These are phyloP conservation scores for Lottia scabra DNA, from an alignment of 2,888 invertebrate species.

Conservation along the genomic window DNA sequence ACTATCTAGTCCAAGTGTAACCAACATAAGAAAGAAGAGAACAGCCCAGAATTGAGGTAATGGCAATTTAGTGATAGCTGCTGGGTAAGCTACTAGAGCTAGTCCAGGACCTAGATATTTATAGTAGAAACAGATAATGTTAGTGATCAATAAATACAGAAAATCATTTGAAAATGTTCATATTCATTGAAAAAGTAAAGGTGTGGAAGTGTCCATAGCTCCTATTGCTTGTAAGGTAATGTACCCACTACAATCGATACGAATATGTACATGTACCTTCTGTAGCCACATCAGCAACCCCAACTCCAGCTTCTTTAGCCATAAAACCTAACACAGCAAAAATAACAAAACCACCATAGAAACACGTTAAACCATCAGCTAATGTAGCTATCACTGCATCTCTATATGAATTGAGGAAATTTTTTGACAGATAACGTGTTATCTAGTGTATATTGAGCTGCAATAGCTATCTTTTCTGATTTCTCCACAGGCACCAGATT, in stretches of 20 bases:
- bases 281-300: constrained; percentile 41
- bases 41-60: constrained; percentile 44
- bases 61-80: constrained; percentile 44
- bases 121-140: too few species aligned
- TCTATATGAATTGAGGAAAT: constrained; percentile 26
- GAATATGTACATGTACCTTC: too few species aligned
- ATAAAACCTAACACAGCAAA: constrained; percentile 73
- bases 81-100: constrained; percentile 47
- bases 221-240: too few species aligned
- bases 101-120: constrained; percentile 38
- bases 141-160: too few species aligned
- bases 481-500: too few species aligned
- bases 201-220: too few species aligned
- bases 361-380: constrained; percentile 52
- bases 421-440: not conserved
- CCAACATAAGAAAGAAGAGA: constrained; percentile 44
- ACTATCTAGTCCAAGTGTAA: constrained; percentile 43
- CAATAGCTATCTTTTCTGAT: too few species aligned
- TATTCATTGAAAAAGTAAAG: too few species aligned
- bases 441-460: too few species aligned
- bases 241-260: too few species aligned
- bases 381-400: constrained; percentile 44
- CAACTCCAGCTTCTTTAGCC: constrained; percentile 71
- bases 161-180: too few species aligned
- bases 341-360: constrained; percentile 58